Percentiles rank a stretch among this genome's conserved stretches.
Conservation (phyloP, 2,888 invertebrate genomes). For the Scelioninae gen. 1 region DNA sequence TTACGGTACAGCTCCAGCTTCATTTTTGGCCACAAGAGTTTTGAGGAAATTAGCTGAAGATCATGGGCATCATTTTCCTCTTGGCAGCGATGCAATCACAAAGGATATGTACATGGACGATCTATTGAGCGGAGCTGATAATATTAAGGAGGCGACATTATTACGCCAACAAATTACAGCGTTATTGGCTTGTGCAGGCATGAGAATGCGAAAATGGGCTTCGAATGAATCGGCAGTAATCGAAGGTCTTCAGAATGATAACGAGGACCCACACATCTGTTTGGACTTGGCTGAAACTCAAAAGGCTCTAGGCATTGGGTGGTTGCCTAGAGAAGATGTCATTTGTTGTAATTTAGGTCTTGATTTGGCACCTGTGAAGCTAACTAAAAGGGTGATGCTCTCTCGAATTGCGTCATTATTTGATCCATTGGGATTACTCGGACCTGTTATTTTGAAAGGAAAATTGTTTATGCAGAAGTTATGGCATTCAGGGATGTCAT, state of each 20-base stretch:
- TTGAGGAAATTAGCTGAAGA: conserved; percentile 37
- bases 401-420: background rate
- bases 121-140: background rate
- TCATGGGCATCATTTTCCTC: conserved; percentile 31
- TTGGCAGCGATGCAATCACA: background rate
- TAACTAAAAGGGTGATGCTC: background rate
- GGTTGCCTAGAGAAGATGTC: background rate
- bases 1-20: background rate
- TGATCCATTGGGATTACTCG: conserved; percentile 14
- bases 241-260: background rate
- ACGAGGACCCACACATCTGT: background rate
- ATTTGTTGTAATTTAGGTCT: background rate
- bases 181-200: background rate
- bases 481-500: background rate
- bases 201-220: conserved; percentile 21
- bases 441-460: conserved; percentile 6
- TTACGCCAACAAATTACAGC: background rate
- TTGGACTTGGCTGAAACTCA: conserved; percentile 3
- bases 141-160: background rate
- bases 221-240: conserved; percentile 13
- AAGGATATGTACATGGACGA: conserved; percentile 34
- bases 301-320: conserved; percentile 3
- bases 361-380: background rate
- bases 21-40: background rate
- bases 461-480: conserved; percentile 7